Evolutionary conservation across 2,888 invertebrate species (phyloP).

Genomic region (Amphipyra berbera): DNA sequence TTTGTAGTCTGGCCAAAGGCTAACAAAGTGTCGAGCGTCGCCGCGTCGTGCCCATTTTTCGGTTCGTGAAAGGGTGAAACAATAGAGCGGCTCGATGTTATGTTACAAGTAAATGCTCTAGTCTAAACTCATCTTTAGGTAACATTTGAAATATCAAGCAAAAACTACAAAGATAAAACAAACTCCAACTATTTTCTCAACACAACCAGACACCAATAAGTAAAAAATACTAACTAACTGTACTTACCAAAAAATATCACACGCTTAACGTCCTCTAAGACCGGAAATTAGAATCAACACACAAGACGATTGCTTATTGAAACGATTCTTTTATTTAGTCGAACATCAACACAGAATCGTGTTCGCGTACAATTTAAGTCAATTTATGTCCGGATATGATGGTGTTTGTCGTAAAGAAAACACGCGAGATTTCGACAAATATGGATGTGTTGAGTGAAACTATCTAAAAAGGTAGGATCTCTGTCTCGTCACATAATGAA

Average conservation of each 20-base stretch:
- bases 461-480: background rate
- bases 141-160: no score
- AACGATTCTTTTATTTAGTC: constrained; percentile 12
- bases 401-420: constrained; percentile 1
- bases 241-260: background rate
- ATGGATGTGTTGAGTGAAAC: constrained; percentile 1
- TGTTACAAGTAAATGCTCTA: no score
- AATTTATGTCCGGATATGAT: constrained; percentile 21
- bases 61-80: no score
- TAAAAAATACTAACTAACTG: background rate
- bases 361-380: constrained; percentile 19
- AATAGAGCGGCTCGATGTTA: no score
- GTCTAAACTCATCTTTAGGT: no score
- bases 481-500: background rate
- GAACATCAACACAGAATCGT: constrained; percentile 4
- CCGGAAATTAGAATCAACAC: constrained; percentile 44
- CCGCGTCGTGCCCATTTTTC: no score
- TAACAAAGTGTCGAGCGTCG: no score
- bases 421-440: background rate
- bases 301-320: constrained; percentile 23
- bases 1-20: no score
- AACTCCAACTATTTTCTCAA: no score
- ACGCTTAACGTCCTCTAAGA: constrained; percentile 1
- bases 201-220: background rate
- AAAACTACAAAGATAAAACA: no score